phyloP scores from a whole-genome alignment of 1,140 invertebrate species.

The Drosophila obscura region DNA sequence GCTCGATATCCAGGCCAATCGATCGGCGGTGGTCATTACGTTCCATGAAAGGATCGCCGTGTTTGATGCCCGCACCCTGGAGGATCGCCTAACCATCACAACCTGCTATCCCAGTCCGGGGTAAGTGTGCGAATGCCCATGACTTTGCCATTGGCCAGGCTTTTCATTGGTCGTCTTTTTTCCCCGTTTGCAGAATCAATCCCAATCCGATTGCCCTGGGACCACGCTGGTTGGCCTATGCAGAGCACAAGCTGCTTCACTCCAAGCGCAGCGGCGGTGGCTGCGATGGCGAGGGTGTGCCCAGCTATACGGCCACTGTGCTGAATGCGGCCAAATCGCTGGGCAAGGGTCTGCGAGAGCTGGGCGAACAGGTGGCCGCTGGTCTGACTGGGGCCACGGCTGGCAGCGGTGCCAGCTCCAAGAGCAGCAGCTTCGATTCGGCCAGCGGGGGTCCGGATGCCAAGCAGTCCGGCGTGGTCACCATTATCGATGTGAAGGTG shows the following conservation, averaged over 20 bases:
- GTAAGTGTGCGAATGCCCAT: constrained; percentile 40
- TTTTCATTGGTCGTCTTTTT: constrained; percentile 33
- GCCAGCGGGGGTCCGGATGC: constrained; percentile 84
- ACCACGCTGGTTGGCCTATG: constrained; percentile 91
- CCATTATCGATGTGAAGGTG: constrained; percentile 93
- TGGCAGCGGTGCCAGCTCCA: constrained; percentile 79
- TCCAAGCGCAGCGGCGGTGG: constrained; percentile 94
- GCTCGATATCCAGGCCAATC: constrained; percentile 93
- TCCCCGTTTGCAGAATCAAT: constrained; percentile 86
- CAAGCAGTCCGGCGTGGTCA: constrained; percentile 93
- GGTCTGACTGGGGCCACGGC: constrained; percentile 88
- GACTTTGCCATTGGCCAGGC: too few species aligned
- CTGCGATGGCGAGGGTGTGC: constrained; percentile 89
- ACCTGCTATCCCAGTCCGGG: constrained; percentile 94
- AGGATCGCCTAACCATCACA: constrained; percentile 93
- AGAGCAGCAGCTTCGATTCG: constrained; percentile 82
- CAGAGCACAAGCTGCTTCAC: constrained; percentile 93
- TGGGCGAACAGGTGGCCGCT: constrained; percentile 97
- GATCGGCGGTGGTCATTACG: constrained; percentile 91
- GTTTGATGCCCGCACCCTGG: constrained; percentile 94
- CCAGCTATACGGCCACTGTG: constrained; percentile 97
- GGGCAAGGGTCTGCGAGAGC: constrained; percentile 92
- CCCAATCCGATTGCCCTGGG: constrained; percentile 96
- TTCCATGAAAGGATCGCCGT: constrained; percentile 96
- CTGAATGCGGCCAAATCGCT: constrained; percentile 97